Evolutionary conservation across 2,888 invertebrate genomes (phyloP).

Genomic region (Amphimallon solstitiale): DNA sequence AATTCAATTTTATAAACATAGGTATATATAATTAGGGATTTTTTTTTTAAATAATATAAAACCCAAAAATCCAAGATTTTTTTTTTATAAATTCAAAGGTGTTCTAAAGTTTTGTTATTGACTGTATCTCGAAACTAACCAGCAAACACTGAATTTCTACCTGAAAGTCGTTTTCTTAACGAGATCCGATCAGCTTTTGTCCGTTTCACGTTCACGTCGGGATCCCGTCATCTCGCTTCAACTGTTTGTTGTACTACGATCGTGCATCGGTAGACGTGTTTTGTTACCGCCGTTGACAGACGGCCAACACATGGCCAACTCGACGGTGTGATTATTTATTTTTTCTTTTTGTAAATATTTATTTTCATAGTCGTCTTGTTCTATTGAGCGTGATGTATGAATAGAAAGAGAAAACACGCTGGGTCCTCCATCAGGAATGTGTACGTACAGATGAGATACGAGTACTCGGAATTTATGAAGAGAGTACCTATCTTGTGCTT

Average conservation of each 20-base stretch:
- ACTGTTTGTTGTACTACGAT: conserved; percentile 28
- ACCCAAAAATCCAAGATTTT: too few species aligned
- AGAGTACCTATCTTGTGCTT: conserved; percentile 11
- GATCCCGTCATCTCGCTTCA: conserved; percentile 24
- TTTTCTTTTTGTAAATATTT: conserved; percentile 56
- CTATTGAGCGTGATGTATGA: conserved; percentile 39
- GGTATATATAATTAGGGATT: too few species aligned
- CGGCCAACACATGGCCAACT: conserved; percentile 47
- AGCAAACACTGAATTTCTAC: conserved; percentile 32
- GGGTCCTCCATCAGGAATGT: not conserved
- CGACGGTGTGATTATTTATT: conserved; percentile 51
- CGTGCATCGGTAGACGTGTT: conserved; percentile 34
- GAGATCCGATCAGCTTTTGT: conserved; percentile 39
- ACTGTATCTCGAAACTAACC: conserved; percentile 8
- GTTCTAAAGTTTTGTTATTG: too few species aligned
- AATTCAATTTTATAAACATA: too few species aligned
- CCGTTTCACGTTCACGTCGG: conserved; percentile 9
- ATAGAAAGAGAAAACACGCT: conserved; percentile 21
- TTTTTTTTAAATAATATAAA: too few species aligned
- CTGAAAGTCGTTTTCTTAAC: conserved; percentile 39
- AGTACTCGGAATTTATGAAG: conserved; percentile 6
- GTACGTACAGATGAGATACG: conserved; percentile 23
- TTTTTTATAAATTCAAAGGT: too few species aligned
- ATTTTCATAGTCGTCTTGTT: conserved; percentile 42
- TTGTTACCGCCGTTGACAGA: conserved; percentile 39